These are phyloP conservation scores for Oscheius sp. DNA, from an alignment of 2,888 invertebrate species.

Conservation along the genomic window DNA sequence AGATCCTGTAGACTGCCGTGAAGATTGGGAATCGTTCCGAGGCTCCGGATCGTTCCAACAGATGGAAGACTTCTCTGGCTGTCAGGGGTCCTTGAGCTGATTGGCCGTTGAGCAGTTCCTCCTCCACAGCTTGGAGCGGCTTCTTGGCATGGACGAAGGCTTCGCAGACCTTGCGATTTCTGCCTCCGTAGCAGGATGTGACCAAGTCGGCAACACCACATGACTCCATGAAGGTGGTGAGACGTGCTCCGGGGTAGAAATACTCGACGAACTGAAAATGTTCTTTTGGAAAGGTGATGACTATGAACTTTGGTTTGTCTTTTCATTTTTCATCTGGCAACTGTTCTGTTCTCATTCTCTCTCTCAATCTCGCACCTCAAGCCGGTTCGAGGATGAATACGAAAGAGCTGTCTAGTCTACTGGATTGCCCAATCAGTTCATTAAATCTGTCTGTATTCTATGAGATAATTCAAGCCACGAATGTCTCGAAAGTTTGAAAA, in stretches of 20 bases:
- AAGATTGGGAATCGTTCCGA: constrained; percentile 87
- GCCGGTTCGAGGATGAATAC: no score
- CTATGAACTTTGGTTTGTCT: no score
- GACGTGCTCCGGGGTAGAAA: constrained; percentile 89
- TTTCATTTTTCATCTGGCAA: no score
- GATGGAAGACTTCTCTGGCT: constrained; percentile 78
- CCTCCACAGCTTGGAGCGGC: constrained; percentile 88
- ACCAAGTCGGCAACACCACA: constrained; percentile 98
- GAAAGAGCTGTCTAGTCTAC: no score
- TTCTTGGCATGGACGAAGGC: constrained; percentile 93
- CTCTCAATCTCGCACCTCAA: no score
- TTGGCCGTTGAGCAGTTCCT: constrained; percentile 96
- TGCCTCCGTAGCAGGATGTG: constrained; percentile 97
- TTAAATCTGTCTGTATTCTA: not conserved
- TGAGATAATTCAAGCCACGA: not conserved
- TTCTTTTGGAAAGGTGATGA: not conserved
- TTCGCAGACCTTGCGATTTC: constrained; percentile 92
- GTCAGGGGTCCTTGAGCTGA: constrained; percentile 97
- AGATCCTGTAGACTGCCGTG: constrained; percentile 93
- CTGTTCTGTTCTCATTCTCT: no score
- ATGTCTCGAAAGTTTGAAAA: not conserved
- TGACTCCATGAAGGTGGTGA: constrained; percentile 95
- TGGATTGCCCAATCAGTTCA: no score
- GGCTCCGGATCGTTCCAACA: constrained; percentile 38
- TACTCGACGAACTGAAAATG: constrained; percentile 90